Evolutionary conservation across 2,113 vertebrate genomes (phyloP).

Genomic region (Pelusios castaneus): DNA sequence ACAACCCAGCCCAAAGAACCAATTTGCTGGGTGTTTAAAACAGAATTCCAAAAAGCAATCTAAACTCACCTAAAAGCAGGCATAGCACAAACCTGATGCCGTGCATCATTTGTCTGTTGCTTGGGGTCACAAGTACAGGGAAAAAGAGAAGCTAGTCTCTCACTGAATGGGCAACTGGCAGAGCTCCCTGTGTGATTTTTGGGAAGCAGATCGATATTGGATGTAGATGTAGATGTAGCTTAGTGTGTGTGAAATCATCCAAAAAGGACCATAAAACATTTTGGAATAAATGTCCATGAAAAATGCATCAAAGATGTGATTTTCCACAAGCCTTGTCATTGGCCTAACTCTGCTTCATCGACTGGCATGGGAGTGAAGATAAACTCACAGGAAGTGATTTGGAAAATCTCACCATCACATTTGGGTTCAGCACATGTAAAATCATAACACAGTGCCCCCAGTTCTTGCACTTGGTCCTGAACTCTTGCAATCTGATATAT

Average conservation of each 20-base stretch:
- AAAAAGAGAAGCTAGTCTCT: too few species aligned
- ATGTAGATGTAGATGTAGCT: too few species aligned
- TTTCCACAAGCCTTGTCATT: neutral
- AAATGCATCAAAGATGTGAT: neutral
- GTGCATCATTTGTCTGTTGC: too few species aligned
- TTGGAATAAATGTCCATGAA: neutral
- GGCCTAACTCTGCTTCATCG: neutral
- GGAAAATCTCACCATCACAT: rapidly evolving
- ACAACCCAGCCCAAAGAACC: too few species aligned
- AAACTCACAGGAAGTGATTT: neutral
- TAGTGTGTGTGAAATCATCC: neutral
- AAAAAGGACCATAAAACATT: neutral
- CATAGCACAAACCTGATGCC: too few species aligned
- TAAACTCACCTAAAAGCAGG: too few species aligned
- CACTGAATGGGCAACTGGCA: too few species aligned
- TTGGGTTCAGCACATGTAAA: neutral
- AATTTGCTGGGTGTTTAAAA: too few species aligned
- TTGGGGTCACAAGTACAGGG: too few species aligned
- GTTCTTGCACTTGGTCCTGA: neutral
- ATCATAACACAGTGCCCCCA: neutral
- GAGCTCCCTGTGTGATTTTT: too few species aligned
- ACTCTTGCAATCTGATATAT: neutral
- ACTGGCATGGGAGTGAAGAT: neutral
- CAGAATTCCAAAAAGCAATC: too few species aligned
- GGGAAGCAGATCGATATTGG: too few species aligned